These are phyloP conservation scores for Emberiza fucata DNA, from an alignment of 2,113 vertebrate genomes.

Conservation along the genomic window DNA sequence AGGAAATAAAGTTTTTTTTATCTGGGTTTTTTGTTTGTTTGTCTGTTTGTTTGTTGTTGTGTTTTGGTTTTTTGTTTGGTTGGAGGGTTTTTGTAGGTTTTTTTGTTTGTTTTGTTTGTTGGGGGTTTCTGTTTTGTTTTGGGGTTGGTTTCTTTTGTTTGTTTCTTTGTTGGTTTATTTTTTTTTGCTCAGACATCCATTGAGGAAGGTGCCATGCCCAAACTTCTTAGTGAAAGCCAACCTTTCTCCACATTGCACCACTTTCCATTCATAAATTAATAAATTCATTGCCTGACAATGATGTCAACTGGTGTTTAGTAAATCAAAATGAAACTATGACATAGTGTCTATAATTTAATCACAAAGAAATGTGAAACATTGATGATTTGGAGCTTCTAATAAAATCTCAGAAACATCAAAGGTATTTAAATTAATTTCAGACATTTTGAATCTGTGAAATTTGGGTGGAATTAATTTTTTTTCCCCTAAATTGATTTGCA, in stretches of 20 bases:
- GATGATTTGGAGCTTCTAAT: not conserved
- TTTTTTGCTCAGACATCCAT: not conserved
- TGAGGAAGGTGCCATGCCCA: not conserved
- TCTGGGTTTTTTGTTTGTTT: not conserved
- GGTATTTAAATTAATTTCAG: not conserved
- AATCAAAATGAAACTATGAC: slow-evolving; percentile 52
- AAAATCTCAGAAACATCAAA: slow-evolving; percentile 10
- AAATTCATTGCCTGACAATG: not conserved
- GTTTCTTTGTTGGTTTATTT: not conserved
- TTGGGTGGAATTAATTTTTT: not conserved
- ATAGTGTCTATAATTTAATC: slow-evolving; percentile 59
- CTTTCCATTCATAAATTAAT: not conserved
- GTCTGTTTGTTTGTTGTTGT: not conserved
- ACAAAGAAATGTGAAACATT: slow-evolving; percentile 47
- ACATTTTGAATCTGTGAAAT: not conserved
- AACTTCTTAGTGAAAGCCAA: not conserved
- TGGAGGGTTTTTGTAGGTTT: not conserved
- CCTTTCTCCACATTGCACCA: not conserved
- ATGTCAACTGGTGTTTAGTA: slow-evolving; percentile 38
- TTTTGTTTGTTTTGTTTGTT: not conserved
- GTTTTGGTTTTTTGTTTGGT: not conserved
- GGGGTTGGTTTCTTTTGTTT: not conserved
- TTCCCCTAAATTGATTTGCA: not conserved
- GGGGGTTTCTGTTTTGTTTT: not conserved
- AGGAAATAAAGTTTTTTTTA: not conserved